Base-by-base conservation (phyloP, 2,797 vertebrate species). In the Falco cherrug region DNA sequence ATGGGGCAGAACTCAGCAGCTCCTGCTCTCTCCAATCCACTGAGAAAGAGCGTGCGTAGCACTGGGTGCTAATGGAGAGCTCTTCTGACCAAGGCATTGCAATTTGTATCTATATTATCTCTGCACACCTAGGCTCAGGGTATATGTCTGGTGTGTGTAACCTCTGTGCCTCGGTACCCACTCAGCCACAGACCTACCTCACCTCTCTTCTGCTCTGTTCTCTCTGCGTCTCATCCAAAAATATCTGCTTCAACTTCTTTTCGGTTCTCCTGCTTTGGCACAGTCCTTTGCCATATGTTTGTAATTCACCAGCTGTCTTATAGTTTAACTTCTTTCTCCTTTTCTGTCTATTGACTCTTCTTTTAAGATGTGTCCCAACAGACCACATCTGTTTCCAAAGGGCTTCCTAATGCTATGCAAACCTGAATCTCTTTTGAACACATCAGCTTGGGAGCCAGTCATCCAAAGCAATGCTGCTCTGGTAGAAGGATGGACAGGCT, bases 11-110 rank as follows among this genome's bases (percentile, higher is more conserved):
- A 31, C 56, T 80, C 79, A 68, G 39, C 65, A 54, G 21, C 33
- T 91, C 7, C 0, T 61, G 25, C n/a, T 85, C 21, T 77, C 39
- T 67, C 14, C 16, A 26, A 2, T 21, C 11, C 51, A 29, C 19
- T 19, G 54, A 37, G 37, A 41, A 48, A 57, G 24, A 65, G n/a
- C 1, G 0, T 59, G 18, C 0, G 0, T 28, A 69, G 35, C 6
- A 1, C 61, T 43, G 35, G 5, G 11, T 77, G 39, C 45, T 65
- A 28, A 21, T 4, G 22, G 31, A 70, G 48, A 78, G 25, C 28
- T 8, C 37, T 80, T 59, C 57, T 81, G 41, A 48, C 51, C 10
- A 31, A 71, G 35, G 7, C 2, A 1, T 26, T 50, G 21, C n/a
- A 0, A 0, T 69, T 73, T 73, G 22, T 45, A 22, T 35, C 16